phyloP scores from a whole-genome alignment of 2,113 vertebrate genomes.

The Coturnix japonica region DNA sequence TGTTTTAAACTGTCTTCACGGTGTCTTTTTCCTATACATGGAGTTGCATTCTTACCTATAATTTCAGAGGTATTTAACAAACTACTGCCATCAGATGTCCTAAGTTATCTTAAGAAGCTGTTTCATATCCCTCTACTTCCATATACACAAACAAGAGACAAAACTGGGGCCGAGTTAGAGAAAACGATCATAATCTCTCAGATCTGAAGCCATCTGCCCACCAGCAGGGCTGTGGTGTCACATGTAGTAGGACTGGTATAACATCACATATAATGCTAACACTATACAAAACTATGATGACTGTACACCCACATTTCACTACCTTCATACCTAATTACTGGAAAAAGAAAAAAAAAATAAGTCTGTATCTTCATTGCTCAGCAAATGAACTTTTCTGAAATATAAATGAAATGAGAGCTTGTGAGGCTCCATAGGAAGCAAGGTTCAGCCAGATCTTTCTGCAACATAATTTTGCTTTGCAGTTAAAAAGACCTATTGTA shows the following conservation, averaged over 20 bases:
- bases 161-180: background rate
- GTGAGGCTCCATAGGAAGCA: background rate
- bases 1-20: slow-evolving; percentile 17
- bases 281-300: background rate
- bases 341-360: background rate
- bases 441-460: background rate
- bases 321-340: background rate
- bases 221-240: background rate
- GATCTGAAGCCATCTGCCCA: background rate
- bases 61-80: background rate
- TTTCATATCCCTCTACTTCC: background rate
- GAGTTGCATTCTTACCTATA: background rate
- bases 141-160: background rate
- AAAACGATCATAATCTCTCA: background rate
- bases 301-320: background rate
- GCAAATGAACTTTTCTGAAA: background rate
- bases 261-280: background rate
- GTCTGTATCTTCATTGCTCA: background rate
- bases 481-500: slow-evolving; percentile 11
- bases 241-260: background rate
- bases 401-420: background rate
- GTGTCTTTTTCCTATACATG: slow-evolving; percentile 16
- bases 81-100: background rate
- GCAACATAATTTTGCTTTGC: background rate
- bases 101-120: background rate